Base-by-base conservation (phyloP, 37 sponge, comb jelly and placozoan genomes). In the Chondrosia reniformis region DNA sequence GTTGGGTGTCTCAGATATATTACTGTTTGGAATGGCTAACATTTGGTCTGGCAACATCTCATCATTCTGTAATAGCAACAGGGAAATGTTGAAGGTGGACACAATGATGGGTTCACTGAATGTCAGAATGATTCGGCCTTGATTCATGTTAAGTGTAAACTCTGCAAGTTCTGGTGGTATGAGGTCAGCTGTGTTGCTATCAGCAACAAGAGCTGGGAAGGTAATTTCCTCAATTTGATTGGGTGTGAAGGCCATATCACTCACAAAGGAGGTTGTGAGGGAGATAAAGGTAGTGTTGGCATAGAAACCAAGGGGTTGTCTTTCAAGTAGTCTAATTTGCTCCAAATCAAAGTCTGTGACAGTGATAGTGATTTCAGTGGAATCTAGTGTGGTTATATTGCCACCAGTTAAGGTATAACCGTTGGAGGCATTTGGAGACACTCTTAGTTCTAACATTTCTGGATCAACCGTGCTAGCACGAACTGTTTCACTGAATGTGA, bases 401-500 rank as follows among this genome's bases (percentile, higher is more conserved):
- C 84, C 87, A 37, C 81, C 86, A 2, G 72, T 39, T 13, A 95
- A 56, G 41, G 9, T 83, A 76, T 77, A 88, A 4, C 28, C 10
- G 15, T 41, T 12, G 34, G 77, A 76, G 3, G 56, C 69, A 45
- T 56, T 65, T 3, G 73, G 46, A 34, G 42, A 25, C 3, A 38
- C 22, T 22, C 78, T 71, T 19, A 95, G 80, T 44, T 52, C 44
- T 41, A 91, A 83, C 75, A 89, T 84, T 0, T 62, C 80, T 12
- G 81, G 79, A 66, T 81, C 61, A 24, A 91, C 37, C 15, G 89
- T 85, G 17, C 25, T 63, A 13, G 76, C 77, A 25, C 72, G 45
- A 17, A 95, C 91, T 30, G 96, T 95, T 45, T 95, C 96, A 43
- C 87, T 86, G 78, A 95, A 95, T 22, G 92, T 91, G 63, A 95